Base-by-base conservation (phyloP, 2,113 vertebrate species). In the Microtus richardsoni region DNA sequence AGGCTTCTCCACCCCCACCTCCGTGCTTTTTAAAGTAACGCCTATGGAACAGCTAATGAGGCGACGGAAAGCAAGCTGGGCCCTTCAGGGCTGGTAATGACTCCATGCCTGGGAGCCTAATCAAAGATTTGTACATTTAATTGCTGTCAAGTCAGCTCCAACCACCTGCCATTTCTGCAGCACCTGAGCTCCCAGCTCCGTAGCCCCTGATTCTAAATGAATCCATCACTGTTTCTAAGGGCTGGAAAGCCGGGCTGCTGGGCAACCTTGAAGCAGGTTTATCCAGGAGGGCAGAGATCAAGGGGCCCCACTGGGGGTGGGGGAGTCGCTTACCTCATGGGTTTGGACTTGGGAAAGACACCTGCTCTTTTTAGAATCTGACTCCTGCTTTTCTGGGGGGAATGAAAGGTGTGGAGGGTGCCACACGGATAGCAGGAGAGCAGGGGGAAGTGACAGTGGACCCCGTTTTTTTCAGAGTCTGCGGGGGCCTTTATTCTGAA, bases 41-140 rank as follows among this genome's bases (percentile, higher is more conserved):
- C 98, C 97, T 94, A 98, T 95, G 95, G 97, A 98, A 98, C 93
- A 97, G 97, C 97, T 99, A 99, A 99, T 99, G 98, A 98, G 98
- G 98, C 98, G 86, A 95, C 95, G 94, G 98, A 98, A 99, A 98
- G 98, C 98, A 98, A 98, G 98, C 98, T 98, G 98, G 98, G 98
- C 97, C 88, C 47, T 98, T 99, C 98, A 64, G 88, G 97, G 96
- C 96, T 97, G 98, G 98, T 99, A 99, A 99, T 99, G 99, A 99
- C 98, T 98, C 98, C 97, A 94, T 99, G 99, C 99, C 98, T 97
- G 0, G 97, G 98, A 99, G 99, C 97, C 99, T 99, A 99, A 99
- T 99, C 99, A 99, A 99, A 99, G 99, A 99, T 99, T 99, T 99
- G 99, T 99, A 99, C 99, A 98, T 99, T 98, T 99, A 99, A 99